Percentiles rank a stretch among this genome's conserved stretches.
These are phyloP conservation scores for Heterocephalus glaber DNA, from an alignment of 2,113 vertebrate species.

Conservation along the genomic window DNA sequence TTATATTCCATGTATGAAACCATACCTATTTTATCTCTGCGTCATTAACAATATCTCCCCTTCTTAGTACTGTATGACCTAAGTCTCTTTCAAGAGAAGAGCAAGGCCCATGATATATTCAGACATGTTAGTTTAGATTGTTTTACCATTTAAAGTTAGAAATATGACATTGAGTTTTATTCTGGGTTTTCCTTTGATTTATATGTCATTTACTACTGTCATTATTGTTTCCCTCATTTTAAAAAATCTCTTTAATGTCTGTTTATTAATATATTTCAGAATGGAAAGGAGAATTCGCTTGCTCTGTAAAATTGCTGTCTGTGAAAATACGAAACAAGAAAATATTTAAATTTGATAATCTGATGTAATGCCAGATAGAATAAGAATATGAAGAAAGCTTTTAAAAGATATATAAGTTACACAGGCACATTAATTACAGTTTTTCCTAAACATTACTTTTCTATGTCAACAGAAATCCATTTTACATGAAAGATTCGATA, in stretches of 20 bases:
- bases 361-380: conserved; percentile 1
- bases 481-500: neutral
- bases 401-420: conserved; percentile 15
- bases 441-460: neutral
- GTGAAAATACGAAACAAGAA: conserved; percentile 30
- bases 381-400: neutral
- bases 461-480: neutral
- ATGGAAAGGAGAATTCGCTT: conserved; percentile 3
- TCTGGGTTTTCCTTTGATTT: conserved; percentile 30
- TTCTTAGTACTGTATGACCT: neutral
- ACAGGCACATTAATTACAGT: neutral
- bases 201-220: neutral
- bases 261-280: neutral
- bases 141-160: neutral
- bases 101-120: neutral
- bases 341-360: conserved; percentile 8
- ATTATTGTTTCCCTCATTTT: conserved; percentile 8
- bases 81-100: neutral
- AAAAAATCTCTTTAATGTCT: conserved; percentile 14
- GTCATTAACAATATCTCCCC: neutral
- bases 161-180: conserved; percentile 22
- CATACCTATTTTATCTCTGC: neutral
- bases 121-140: neutral
- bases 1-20: conserved; percentile 1
- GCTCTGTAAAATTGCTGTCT: neutral